Evolutionary conservation across 2,888 invertebrate species (phyloP).

Genomic region (Tortricodes alternella): DNA sequence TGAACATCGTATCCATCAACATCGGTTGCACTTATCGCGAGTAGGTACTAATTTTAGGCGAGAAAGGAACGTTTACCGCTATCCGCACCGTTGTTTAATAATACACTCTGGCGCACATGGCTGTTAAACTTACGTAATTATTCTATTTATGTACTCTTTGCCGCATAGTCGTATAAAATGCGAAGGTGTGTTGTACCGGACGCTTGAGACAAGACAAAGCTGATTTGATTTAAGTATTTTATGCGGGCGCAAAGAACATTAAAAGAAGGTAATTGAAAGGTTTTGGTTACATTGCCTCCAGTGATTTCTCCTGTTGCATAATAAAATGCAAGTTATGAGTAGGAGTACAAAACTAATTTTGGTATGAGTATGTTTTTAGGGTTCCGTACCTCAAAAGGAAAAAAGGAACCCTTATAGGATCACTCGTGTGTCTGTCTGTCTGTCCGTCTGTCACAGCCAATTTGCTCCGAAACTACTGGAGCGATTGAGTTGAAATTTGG

Average conservation of each 20-base stretch:
- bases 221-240: neutral
- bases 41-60: constrained; percentile 14
- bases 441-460: too few species aligned
- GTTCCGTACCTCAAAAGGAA: too few species aligned
- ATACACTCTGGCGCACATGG: constrained; percentile 25
- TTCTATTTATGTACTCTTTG: constrained; percentile 13
- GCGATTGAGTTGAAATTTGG: too few species aligned
- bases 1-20: neutral
- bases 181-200: constrained; percentile 3
- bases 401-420: too few species aligned
- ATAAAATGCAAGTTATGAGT: neutral
- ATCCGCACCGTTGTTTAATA: constrained; percentile 28
- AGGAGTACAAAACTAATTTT: too few species aligned
- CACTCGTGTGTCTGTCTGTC: too few species aligned
- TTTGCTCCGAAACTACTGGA: too few species aligned
- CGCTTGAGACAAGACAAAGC: constrained; percentile 1
- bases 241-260: neutral
- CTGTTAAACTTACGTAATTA: constrained; percentile 19
- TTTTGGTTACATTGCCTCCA: neutral
- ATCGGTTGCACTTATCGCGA: neutral
- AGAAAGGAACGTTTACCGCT: constrained; percentile 15
- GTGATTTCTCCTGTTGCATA: neutral
- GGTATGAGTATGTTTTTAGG: too few species aligned
- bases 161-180: neutral
- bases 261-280: neutral